Evolutionary conservation across 2,888 invertebrate genomes (phyloP).

Genomic region (Lottia scabra): DNA sequence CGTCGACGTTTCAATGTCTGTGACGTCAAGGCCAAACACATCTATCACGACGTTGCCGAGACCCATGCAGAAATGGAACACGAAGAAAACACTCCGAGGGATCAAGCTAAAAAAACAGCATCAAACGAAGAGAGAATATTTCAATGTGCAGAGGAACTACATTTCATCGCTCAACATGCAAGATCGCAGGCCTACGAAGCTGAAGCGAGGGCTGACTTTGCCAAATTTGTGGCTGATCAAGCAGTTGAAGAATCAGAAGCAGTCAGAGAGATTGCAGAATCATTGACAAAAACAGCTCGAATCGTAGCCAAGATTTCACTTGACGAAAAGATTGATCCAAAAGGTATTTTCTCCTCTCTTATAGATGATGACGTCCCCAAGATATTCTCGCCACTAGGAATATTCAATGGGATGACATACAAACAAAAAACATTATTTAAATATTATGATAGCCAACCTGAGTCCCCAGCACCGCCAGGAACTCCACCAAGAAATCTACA

Average conservation of each 20-base stretch:
- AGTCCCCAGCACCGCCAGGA: too few species aligned
- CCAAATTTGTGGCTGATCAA: conserved; percentile 26
- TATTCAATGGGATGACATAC: not conserved
- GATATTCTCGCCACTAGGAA: not conserved
- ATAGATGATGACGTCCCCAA: not conserved
- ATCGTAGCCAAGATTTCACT: conserved; percentile 39
- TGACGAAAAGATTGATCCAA: conserved; percentile 29
- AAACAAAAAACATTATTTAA: not conserved
- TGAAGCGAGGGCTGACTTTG: conserved; percentile 21
- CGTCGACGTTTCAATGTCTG: too few species aligned
- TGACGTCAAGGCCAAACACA: too few species aligned
- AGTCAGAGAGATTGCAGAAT: conserved; percentile 36
- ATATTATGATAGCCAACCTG: not conserved
- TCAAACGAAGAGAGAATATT: conserved; percentile 8
- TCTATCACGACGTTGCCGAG: too few species aligned
- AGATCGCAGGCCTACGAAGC: conserved; percentile 28
- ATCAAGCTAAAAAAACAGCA: too few species aligned
- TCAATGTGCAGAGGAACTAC: conserved; percentile 18
- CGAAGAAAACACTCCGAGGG: too few species aligned
- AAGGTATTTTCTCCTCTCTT: not conserved
- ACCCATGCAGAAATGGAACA: too few species aligned
- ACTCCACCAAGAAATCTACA: not conserved
- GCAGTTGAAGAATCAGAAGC: conserved; percentile 37
- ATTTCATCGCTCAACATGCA: conserved; percentile 23
- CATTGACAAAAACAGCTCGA: conserved; percentile 37